Percentiles rank a stretch among this genome's conserved stretches.
These are phyloP conservation scores for Nasonia vitripennis DNA, from an alignment of 1,140 invertebrate species.

Conservation along the genomic window DNA sequence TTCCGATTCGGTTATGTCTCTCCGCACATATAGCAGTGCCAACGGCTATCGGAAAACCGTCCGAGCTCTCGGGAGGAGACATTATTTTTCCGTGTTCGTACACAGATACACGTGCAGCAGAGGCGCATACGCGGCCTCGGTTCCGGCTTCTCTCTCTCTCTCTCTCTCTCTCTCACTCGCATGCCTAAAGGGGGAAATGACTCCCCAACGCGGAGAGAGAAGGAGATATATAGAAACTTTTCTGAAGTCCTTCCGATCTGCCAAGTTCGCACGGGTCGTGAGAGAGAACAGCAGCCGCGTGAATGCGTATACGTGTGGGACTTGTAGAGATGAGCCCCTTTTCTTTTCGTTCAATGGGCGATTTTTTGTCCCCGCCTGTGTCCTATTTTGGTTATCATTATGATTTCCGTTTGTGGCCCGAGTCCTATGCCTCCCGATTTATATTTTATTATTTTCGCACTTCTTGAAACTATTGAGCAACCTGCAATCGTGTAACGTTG, in stretches of 20 bases:
- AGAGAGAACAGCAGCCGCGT: constrained; percentile 12
- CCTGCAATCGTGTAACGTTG: no score
- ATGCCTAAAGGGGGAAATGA: constrained; percentile 8
- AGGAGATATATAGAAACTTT: constrained; percentile 20
- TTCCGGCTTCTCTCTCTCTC: not conserved
- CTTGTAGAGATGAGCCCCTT: constrained; percentile 7
- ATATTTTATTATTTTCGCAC: no score
- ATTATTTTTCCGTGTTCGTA: no score
- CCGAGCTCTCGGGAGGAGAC: no score
- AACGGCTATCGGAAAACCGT: no score
- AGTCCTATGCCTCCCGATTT: no score
- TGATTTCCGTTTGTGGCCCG: not conserved
- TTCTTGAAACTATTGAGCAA: no score
- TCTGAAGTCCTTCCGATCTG: not conserved
- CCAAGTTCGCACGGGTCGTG: constrained; percentile 26
- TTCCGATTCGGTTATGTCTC: no score
- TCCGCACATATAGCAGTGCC: no score
- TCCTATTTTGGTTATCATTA: not conserved
- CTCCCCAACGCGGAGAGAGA: not conserved
- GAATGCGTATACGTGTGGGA: not conserved
- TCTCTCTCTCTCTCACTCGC: not conserved
- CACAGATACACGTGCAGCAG: no score
- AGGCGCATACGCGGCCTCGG: not conserved
- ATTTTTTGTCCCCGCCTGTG: constrained; percentile 8
- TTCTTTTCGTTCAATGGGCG: constrained; percentile 12